Conservation (phyloP, 2,113 vertebrate genomes). For the Anolis sagrei region DNA sequence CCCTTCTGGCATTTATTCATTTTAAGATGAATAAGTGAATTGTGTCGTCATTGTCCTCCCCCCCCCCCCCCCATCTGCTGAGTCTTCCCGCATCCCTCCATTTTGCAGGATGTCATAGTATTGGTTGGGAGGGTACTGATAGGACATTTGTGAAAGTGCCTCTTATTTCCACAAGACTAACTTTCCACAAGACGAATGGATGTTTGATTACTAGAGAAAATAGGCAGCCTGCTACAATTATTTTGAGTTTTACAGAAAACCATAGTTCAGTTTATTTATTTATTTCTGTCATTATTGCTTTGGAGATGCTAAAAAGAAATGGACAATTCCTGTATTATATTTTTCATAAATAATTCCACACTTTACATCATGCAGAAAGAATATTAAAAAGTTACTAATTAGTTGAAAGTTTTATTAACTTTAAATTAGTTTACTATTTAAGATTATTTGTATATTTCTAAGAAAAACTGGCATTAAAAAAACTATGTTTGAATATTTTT, state of each 20-base stretch:
- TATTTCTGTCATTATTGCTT: not conserved
- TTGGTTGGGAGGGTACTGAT: not conserved
- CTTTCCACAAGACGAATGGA: not conserved
- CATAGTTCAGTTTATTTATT: not conserved
- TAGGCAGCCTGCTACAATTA: not conserved
- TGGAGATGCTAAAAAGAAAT: not conserved
- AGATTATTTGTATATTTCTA: not conserved
- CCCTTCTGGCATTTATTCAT: no score
- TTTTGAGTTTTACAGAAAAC: not conserved
- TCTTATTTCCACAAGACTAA: not conserved
- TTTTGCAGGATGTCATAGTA: not conserved
- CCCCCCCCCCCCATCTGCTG: not conserved
- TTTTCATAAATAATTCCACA: not conserved
- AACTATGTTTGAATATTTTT: not conserved
- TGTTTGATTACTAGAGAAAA: not conserved
- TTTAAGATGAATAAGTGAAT: not conserved
- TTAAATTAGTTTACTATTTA: not conserved
- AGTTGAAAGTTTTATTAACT: not conserved
- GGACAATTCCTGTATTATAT: not conserved
- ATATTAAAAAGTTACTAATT: not conserved
- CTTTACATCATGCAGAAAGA: constrained; percentile 9
- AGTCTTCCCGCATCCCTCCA: not conserved
- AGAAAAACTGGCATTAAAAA: not conserved
- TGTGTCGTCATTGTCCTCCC: not conserved
- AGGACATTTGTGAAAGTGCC: not conserved